Evolutionary conservation across 2,888 invertebrate species (phyloP).

Genomic region (Zele albiditarsus): DNA sequence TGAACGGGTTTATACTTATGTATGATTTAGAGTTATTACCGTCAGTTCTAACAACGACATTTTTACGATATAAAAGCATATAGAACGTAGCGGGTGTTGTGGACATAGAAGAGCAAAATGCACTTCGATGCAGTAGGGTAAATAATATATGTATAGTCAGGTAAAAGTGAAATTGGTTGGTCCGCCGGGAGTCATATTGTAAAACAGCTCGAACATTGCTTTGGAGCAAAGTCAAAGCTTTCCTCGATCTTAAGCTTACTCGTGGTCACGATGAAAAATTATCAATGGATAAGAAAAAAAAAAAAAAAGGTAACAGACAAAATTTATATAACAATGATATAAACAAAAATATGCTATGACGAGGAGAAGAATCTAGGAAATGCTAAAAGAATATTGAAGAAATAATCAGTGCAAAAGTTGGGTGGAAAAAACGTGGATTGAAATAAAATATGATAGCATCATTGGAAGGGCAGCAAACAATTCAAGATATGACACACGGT

Average conservation of each 20-base stretch:
- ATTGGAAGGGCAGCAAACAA: no score
- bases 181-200: conserved; percentile 61
- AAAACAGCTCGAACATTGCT: conserved; percentile 21
- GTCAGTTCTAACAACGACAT: conserved; percentile 38
- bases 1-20: conserved; percentile 10
- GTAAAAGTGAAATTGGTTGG: conserved; percentile 65
- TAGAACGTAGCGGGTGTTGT: conserved; percentile 12
- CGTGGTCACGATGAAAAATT: conserved; percentile 32
- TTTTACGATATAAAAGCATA: conserved; percentile 43
- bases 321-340: no score
- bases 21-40: conserved; percentile 14
- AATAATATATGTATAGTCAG: conserved; percentile 42
- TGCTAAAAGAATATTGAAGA: no score
- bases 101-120: conserved; percentile 16
- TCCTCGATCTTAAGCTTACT: conserved; percentile 20
- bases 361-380: no score
- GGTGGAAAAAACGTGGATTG: no score
- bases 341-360: no score
- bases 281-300: conserved; percentile 5
- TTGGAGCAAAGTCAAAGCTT: background rate
- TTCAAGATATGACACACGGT: no score
- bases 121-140: conserved; percentile 38
- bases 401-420: no score
- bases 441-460: no score
- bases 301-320: background rate